These are phyloP conservation scores for Lepidurus packardi DNA, from an alignment of 1,140 invertebrate genomes.

Conservation along the genomic window DNA sequence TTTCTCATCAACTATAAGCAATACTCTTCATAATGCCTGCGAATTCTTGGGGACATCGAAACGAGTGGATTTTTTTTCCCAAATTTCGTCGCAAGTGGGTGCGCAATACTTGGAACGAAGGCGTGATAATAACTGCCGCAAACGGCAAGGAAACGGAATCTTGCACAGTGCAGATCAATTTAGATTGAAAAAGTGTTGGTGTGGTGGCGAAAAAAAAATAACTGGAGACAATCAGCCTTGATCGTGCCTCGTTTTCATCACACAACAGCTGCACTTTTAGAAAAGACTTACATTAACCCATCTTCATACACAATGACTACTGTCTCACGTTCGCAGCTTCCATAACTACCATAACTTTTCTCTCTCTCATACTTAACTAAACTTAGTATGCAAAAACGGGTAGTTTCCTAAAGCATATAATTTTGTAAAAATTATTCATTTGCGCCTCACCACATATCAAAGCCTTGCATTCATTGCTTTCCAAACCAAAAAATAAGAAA, in stretches of 20 bases:
- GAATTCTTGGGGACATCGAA: not conserved
- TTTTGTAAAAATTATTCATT: constrained; percentile 9
- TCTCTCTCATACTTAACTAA: not conserved
- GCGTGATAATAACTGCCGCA: not conserved
- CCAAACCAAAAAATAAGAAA: not conserved
- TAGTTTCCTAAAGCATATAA: constrained; percentile 12
- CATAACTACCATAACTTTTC: not conserved
- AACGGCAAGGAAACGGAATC: not conserved
- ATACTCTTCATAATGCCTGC: constrained; percentile 21
- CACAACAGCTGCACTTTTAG: constrained; percentile 15
- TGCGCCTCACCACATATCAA: constrained; percentile 21
- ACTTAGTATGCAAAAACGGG: constrained; percentile 18
- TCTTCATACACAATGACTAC: not conserved
- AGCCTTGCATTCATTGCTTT: constrained; percentile 13
- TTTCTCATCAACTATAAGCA: constrained; percentile 2
- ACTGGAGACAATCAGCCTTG: constrained; percentile 21
- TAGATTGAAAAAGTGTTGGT: constrained; percentile 1
- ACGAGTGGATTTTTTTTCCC: not conserved
- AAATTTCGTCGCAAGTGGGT: not conserved
- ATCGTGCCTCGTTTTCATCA: constrained; percentile 21
- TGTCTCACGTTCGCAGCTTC: not conserved
- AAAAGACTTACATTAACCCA: constrained; percentile 1
- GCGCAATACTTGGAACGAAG: not conserved
- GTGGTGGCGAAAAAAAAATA: constrained; percentile 7
- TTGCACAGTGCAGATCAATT: not conserved